A percentile compares a stretch with the other conserved stretches of the same genome.
Conservation (phyloP, 2,888 invertebrate genomes). For the Scaeva pyrastri region DNA sequence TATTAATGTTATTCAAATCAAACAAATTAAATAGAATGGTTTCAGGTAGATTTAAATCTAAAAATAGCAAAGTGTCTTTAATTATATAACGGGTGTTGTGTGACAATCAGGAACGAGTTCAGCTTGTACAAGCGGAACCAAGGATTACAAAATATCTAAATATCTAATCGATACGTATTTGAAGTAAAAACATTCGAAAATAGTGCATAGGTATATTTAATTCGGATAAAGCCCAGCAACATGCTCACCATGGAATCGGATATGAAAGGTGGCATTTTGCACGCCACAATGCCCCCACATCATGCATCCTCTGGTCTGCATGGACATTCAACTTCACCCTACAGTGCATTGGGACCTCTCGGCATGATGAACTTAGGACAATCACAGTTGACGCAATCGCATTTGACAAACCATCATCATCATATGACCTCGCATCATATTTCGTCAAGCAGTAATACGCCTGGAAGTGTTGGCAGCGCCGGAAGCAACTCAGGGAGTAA, state of each 20-base stretch:
- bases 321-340: slow-evolving; percentile 86
- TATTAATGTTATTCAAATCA: not conserved
- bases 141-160: slow-evolving; percentile 38
- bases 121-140: slow-evolving; percentile 41
- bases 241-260: slow-evolving; percentile 97
- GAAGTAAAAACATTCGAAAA: slow-evolving; percentile 6
- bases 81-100: slow-evolving; percentile 53
- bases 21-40: slow-evolving; percentile 34
- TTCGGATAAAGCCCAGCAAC: slow-evolving; percentile 84
- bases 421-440: slow-evolving; percentile 83
- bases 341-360: slow-evolving; percentile 90
- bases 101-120: slow-evolving; percentile 60
- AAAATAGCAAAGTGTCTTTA: slow-evolving; percentile 54
- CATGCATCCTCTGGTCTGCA: slow-evolving; percentile 87
- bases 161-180: not conserved
- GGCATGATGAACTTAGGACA: slow-evolving; percentile 88
- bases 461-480: slow-evolving; percentile 75
- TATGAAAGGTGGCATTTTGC: slow-evolving; percentile 94
- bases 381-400: slow-evolving; percentile 87
- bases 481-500: slow-evolving; percentile 76
- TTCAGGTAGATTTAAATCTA: slow-evolving; percentile 67
- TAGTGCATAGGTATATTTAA: slow-evolving; percentile 29
- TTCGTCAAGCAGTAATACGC: slow-evolving; percentile 79
- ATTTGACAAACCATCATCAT: slow-evolving; percentile 87
- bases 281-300: slow-evolving; percentile 94